Evolutionary conservation across 1,140 invertebrate species (phyloP), one percentile per base, ranked within the genome.

Genomic region (Polyergus mexicanus): DNA sequence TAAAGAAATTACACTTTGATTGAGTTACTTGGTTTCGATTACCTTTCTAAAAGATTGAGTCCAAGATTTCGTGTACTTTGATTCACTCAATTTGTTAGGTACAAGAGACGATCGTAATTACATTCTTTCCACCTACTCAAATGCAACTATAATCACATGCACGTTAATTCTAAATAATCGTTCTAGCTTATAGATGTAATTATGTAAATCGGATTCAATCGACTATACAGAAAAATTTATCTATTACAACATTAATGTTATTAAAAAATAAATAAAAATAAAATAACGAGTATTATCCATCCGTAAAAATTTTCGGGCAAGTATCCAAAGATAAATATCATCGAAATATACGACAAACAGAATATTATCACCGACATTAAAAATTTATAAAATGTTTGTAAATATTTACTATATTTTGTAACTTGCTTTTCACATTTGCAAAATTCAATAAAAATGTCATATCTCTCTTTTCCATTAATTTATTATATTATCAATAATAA

Each of bases 131-230:
- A 28, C 47, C 19, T 5, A 13, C 41, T 51, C 28, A 25, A 11
- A 54, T 44, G 62, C n/a, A 19, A 69, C 25, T 41, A 65, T 69
- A 56, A 80, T 80, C 56, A 41, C 25, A 47, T 38, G 68, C 68
- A 60, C 56, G 11, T 71, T 58, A 44, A 72, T 81, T 41, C 16
- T 83, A 72, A 72, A 72, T 72, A 74, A 83, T 72, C 54, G 11
- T 47, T 72, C n/a, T 13, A 56, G 68, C 35, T 74, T 74, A 56
- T 32, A 38, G 66, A 28, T 28, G n/a, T 62, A 60, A 72, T 83
- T 63, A 56, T 16, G 65, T 47, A 47, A 11, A 47, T 47, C 4
- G 8, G 71, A 72, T 81, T 44, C 44, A 58, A 44, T 54, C 38
- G 25, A 44, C 19, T 58, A 19, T 54, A 13, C 22, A 22, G 65